Evolutionary conservation across 2,113 vertebrate species (phyloP).

Genomic region (Sturnus vulgaris): DNA sequence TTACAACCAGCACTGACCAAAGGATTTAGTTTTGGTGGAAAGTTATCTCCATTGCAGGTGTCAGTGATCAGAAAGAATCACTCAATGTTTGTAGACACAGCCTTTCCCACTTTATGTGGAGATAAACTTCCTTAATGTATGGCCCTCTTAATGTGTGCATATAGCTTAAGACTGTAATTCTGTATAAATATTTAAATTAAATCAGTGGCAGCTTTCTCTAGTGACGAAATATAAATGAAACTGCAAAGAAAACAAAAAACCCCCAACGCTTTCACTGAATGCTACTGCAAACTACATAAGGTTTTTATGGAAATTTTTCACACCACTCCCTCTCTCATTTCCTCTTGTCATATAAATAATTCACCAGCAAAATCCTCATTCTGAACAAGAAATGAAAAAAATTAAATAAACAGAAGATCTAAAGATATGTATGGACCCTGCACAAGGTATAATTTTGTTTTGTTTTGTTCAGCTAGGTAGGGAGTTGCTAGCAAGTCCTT

Average conservation of each 20-base stretch:
- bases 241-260: constrained; percentile 22
- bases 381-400: constrained; percentile 37
- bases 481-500: not conserved
- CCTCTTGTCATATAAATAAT: constrained; percentile 68
- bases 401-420: constrained; percentile 9
- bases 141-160: not conserved
- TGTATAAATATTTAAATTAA: constrained; percentile 68
- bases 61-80: constrained; percentile 23
- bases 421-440: not conserved
- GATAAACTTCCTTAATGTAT: not conserved
- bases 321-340: constrained; percentile 30
- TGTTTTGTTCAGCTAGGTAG: not conserved
- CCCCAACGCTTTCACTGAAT: not conserved
- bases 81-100: not conserved
- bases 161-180: constrained; percentile 22
- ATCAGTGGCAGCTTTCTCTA: constrained; percentile 39
- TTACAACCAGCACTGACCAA: not conserved
- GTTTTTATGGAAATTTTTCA: constrained; percentile 25
- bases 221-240: constrained; percentile 37
- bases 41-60: constrained; percentile 29
- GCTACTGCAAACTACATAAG: constrained; percentile 18
- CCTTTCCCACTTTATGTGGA: not conserved
- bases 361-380: constrained; percentile 44
- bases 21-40: not conserved
- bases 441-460: not conserved